These are phyloP conservation scores for Aplodontia rufa DNA, from an alignment of 2,113 vertebrate genomes.

Conservation along the genomic window DNA sequence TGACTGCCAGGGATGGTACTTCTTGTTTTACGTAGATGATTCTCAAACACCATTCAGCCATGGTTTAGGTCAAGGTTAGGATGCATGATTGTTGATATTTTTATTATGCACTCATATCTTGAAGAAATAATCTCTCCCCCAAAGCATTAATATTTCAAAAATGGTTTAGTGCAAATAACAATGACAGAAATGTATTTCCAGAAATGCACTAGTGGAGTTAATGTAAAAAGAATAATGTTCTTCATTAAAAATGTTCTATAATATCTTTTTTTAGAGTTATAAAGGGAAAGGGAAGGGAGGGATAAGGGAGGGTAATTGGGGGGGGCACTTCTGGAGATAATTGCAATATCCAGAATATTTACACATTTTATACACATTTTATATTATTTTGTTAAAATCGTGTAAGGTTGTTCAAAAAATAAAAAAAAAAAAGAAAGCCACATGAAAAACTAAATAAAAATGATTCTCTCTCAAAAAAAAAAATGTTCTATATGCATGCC, in stretches of 20 bases:
- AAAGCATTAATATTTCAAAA: conserved; percentile 31
- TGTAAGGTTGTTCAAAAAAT: no score
- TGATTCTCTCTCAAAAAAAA: no score
- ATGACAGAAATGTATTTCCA: conserved; percentile 49
- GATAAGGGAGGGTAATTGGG: no score
- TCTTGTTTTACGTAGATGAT: background rate
- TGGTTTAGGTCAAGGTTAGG: background rate
- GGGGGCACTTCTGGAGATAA: no score
- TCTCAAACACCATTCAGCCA: background rate
- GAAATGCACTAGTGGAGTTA: conserved; percentile 53
- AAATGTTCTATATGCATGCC: conserved; percentile 26
- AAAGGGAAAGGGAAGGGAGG: no score
- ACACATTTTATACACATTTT: no score
- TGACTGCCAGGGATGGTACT: background rate
- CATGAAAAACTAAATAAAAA: no score
- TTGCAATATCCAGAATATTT: no score
- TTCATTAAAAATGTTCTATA: background rate
- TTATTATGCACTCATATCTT: background rate
- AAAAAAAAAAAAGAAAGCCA: no score
- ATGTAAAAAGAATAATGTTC: conserved; percentile 62
- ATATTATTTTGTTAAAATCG: no score
- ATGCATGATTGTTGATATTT: background rate
- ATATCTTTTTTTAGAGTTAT: no score
- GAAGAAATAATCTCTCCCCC: background rate
- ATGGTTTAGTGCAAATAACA: conserved; percentile 20